Evolutionary conservation across 2,113 vertebrate species (phyloP).

Genomic region (Semnornis frantzii): DNA sequence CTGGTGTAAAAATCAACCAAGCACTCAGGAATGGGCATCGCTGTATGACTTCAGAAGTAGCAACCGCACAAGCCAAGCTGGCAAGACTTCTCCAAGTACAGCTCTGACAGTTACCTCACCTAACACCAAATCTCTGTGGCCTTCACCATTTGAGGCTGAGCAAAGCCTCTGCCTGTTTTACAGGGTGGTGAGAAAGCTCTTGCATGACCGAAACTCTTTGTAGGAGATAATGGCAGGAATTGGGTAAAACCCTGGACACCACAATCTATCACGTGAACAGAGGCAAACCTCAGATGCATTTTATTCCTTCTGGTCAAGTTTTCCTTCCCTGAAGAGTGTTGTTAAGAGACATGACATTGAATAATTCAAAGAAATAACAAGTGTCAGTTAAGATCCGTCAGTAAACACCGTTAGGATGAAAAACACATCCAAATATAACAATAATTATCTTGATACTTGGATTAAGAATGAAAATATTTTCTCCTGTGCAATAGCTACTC

Average conservation of each 20-base stretch:
- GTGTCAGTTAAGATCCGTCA: neutral
- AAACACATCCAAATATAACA: fast-evolving
- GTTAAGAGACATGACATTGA: fast-evolving
- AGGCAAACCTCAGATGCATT: fast-evolving
- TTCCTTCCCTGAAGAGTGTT: neutral
- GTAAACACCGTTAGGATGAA: neutral
- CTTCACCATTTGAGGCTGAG: neutral
- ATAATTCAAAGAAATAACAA: neutral
- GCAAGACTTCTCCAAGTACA: fast-evolving
- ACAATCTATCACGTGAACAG: neutral
- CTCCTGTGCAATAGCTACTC: neutral
- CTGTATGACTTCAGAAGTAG: fast-evolving
- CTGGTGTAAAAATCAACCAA: neutral
- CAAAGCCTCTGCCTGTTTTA: neutral
- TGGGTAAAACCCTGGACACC: neutral
- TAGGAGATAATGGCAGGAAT: fast-evolving
- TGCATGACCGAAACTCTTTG: no score
- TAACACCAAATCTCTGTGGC: fast-evolving
- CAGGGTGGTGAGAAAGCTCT: neutral
- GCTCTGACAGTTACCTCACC: neutral
- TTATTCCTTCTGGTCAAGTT: neutral
- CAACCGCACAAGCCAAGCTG: no score
- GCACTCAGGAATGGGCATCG: fast-evolving
- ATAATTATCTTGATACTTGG: no score
- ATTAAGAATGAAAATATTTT: neutral